Conservation (phyloP, 2,113 vertebrate species). For the Pelusios castaneus region DNA sequence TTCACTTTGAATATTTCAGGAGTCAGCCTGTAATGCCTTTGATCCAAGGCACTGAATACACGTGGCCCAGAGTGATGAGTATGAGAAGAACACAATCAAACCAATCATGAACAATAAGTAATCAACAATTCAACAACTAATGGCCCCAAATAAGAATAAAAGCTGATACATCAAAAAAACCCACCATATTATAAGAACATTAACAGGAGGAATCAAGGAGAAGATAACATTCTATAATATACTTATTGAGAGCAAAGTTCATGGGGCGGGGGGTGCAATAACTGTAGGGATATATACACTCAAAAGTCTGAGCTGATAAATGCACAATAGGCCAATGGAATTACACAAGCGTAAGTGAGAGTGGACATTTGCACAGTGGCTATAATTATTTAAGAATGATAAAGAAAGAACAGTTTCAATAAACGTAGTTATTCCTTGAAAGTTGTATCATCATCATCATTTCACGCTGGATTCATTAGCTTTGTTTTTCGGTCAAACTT, state of each 20-base stretch:
- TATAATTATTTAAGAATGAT: not conserved
- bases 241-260: not conserved
- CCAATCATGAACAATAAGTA: not conserved
- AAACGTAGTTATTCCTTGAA: rapidly evolving
- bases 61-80: not conserved
- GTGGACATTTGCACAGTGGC: not conserved
- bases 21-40: not conserved
- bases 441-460: not conserved
- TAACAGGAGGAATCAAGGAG: not conserved
- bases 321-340: not conserved
- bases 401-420: not conserved
- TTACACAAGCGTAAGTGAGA: not conserved
- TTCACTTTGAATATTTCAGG: not conserved
- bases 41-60: not conserved
- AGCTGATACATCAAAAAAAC: not conserved
- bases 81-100: not conserved
- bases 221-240: not conserved
- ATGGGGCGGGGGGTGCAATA: too few relatives aligned
- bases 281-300: not conserved
- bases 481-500: constrained; percentile 9
- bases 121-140: not conserved
- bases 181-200: not conserved
- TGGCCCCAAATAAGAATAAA: not conserved
- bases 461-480: not conserved
- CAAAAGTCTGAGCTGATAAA: not conserved